Percentiles rank a stretch among this genome's conserved stretches.
Conservation (phyloP, 1,140 invertebrate genomes). For the Drusus annulatus region DNA sequence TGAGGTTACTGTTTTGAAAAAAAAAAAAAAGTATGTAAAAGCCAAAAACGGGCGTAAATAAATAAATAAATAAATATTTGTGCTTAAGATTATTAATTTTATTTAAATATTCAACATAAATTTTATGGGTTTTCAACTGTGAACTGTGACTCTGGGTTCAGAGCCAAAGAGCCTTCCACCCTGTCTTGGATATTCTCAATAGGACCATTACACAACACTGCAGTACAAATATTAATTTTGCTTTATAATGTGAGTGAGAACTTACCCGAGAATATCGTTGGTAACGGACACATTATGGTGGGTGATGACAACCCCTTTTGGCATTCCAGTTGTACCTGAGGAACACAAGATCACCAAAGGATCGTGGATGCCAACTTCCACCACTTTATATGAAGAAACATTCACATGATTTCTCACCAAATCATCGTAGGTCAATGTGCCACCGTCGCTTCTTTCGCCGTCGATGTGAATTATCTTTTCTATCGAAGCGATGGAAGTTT, state of each 20-base stretch:
- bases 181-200: no score
- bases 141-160: no score
- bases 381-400: conserved; percentile 62
- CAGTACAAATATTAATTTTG: no score
- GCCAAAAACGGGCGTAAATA: no score
- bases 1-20: no score
- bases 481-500: conserved; percentile 28
- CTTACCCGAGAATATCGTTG: conserved; percentile 67
- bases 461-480: conserved; percentile 43
- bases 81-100: no score
- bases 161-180: no score
- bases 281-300: conserved; percentile 74
- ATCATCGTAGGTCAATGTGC: conserved; percentile 37
- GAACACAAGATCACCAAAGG: conserved; percentile 69
- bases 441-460: conserved; percentile 18
- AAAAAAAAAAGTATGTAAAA: no score
- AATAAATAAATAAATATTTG: no score
- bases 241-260: conserved; percentile 34
- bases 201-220: no score
- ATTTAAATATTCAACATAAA: no score
- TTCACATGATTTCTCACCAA: conserved; percentile 35
- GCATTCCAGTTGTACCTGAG: conserved; percentile 76
- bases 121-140: no score
- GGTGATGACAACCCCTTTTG: conserved; percentile 90
- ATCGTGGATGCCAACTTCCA: conserved; percentile 64